A percentile compares a stretch with the other conserved stretches of the same genome.
phyloP scores from a whole-genome alignment of 2,888 invertebrate species.

The Itoplectis maculator region DNA sequence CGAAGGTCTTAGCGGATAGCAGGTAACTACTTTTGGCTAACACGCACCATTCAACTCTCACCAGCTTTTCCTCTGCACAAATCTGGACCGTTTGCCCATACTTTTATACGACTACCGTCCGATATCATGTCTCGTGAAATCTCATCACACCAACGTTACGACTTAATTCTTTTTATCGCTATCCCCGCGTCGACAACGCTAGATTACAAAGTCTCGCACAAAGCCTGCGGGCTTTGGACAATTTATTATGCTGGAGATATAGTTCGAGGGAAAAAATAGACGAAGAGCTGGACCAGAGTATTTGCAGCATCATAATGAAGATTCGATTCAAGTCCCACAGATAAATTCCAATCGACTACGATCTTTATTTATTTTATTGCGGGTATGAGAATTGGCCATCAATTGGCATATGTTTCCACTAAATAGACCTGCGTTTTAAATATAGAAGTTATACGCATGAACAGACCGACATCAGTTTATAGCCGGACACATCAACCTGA shows the following conservation, averaged over 20 bases:
- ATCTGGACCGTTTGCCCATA: constrained; percentile 28
- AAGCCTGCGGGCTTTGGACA: constrained; percentile 4
- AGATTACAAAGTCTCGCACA: constrained; percentile 13
- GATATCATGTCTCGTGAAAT: constrained; percentile 55
- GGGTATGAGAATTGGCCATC: not conserved
- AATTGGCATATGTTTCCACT: not conserved
- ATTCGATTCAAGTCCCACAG: not conserved
- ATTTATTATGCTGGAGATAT: constrained; percentile 21
- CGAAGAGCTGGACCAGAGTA: not conserved
- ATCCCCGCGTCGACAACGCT: constrained; percentile 22
- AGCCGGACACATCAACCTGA: not conserved
- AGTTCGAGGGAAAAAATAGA: constrained; percentile 22
- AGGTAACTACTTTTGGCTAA: constrained; percentile 32
- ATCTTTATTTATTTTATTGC: constrained; percentile 28
- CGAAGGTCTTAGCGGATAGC: constrained; percentile 27
- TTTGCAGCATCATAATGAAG: not conserved
- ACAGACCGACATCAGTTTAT: not conserved
- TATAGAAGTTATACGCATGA: constrained; percentile 12
- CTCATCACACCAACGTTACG: constrained; percentile 59
- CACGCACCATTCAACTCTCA: constrained; percentile 48
- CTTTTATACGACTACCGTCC: constrained; percentile 39
- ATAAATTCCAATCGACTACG: not conserved
- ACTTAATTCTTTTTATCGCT: constrained; percentile 58
- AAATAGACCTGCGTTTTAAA: constrained; percentile 6
- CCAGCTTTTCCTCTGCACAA: constrained; percentile 27